These are phyloP conservation scores for Pardosa pseudoannulata DNA, from an alignment of 2,888 invertebrate genomes.

Conservation along the genomic window DNA sequence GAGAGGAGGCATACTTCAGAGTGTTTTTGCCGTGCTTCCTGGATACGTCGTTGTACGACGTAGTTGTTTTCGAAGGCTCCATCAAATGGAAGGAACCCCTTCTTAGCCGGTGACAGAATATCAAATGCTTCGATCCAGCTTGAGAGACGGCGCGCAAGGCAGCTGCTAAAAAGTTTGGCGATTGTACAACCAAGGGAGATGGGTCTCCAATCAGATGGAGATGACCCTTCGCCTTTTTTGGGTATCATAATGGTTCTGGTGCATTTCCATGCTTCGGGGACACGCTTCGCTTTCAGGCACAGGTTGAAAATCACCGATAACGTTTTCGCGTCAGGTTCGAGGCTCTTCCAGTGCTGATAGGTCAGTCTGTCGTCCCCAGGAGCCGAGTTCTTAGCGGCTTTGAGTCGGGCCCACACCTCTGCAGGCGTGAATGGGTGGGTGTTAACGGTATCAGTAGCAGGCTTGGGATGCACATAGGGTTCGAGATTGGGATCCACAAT, in stretches of 20 bases:
- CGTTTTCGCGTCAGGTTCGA: neutral
- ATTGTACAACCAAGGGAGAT: neutral
- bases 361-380: slow-evolving; percentile 6
- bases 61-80: slow-evolving; percentile 7
- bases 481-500: too few species aligned
- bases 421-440: neutral
- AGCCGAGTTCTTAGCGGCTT: neutral
- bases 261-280: neutral
- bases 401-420: neutral
- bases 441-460: neutral
- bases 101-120: neutral
- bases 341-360: neutral
- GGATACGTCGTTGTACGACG: neutral
- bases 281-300: neutral
- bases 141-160: neutral
- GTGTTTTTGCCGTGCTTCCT: neutral
- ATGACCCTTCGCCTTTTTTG: too few species aligned
- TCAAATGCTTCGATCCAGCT: neutral
- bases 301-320: neutral
- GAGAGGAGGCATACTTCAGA: neutral
- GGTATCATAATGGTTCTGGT: neutral
- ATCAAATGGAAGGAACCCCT: slow-evolving; percentile 12
- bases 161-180: neutral
- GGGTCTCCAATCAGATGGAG: neutral
- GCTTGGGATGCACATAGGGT: neutral